Evolutionary conservation across 2,888 invertebrate species (phyloP).

Genomic region (Drosophila hamatofila): DNA sequence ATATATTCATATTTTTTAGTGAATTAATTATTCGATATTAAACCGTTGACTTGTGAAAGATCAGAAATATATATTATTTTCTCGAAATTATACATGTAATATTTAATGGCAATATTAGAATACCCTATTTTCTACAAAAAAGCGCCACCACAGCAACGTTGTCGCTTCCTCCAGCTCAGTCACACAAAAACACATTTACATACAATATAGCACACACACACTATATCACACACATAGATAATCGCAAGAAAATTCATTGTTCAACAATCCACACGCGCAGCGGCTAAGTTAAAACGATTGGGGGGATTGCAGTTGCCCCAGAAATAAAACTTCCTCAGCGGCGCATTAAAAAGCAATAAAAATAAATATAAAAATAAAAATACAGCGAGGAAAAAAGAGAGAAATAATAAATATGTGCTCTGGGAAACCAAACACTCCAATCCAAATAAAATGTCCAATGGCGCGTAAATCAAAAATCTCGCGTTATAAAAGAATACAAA

Average conservation of each 20-base stretch:
- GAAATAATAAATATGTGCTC: conserved; percentile 67
- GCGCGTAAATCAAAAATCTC: conserved; percentile 80
- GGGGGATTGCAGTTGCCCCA: conserved; percentile 53
- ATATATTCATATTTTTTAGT: not conserved
- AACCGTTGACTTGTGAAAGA: too few species aligned
- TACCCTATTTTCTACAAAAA: conserved; percentile 31
- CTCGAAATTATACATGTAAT: not conserved
- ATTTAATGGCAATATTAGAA: not conserved
- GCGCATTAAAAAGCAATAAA: conserved; percentile 83
- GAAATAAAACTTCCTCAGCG: conserved; percentile 68
- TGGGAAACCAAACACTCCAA: conserved; percentile 58
- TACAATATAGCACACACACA: conserved; percentile 19
- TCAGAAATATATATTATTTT: too few species aligned
- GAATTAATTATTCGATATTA: not conserved
- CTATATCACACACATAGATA: conserved; percentile 50
- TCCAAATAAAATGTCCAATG: conserved; percentile 75
- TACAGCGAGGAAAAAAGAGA: not conserved
- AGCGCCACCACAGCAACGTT: conserved; percentile 57
- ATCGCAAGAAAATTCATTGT: conserved; percentile 76
- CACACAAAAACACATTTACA: conserved; percentile 28
- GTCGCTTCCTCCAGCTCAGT: conserved; percentile 4
- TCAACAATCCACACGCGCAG: conserved; percentile 64
- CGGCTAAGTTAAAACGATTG: conserved; percentile 28
- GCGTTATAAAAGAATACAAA: conserved; percentile 41
- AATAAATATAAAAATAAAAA: conserved; percentile 56